Evolutionary conservation across 2,113 vertebrate species (phyloP), one percentile per base, ranked within the genome.

Genomic region (Tachysurus fulvidraco): DNA sequence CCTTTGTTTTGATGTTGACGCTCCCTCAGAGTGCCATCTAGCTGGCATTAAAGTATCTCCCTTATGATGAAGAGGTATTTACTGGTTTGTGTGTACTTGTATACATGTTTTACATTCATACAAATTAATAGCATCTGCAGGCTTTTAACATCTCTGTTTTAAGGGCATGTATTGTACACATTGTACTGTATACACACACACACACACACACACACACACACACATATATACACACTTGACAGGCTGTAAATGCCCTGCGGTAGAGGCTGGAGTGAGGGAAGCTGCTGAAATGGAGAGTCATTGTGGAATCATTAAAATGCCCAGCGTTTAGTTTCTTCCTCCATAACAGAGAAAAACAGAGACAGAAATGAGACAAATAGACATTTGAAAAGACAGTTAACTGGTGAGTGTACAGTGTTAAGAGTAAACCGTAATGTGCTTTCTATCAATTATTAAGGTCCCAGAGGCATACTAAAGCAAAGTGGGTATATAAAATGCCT

Each of bases 401-500:
- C 64, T 85, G 84, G 86, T 81, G 88, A 76, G 46, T 88, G 57
- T 81, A 84, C 84, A 85, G 59, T 65, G 83, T 88, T 90, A 86
- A 89, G 83, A 89, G 73, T 76, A 89, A 87, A 90, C 88, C 90
- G 69, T 87, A 86, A 90, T 89, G 90, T 21, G 50, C 83, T 91
- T 91, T 90, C 87, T 86, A 90, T 90, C 80, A 87, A 87, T 91
- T 90, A 92, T 92, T 92, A 74, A 88, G 73, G 84, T 89, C 87
- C 85, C 89, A 3, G 1, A 69, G 67, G 86, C 88, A 77, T 50
- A 6, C 74, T 89, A 86, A 89, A 86, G 44, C 85, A 87, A 88
- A 91, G 81, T 87, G 89, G 74, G 36, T 36, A 90, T 93, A 92
- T 89, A 90, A 86, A 87, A 87, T 73, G 62, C 83, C 87, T 88